Evolutionary conservation across 2,797 vertebrate species (phyloP).

Genomic region (Mico argentatus): DNA sequence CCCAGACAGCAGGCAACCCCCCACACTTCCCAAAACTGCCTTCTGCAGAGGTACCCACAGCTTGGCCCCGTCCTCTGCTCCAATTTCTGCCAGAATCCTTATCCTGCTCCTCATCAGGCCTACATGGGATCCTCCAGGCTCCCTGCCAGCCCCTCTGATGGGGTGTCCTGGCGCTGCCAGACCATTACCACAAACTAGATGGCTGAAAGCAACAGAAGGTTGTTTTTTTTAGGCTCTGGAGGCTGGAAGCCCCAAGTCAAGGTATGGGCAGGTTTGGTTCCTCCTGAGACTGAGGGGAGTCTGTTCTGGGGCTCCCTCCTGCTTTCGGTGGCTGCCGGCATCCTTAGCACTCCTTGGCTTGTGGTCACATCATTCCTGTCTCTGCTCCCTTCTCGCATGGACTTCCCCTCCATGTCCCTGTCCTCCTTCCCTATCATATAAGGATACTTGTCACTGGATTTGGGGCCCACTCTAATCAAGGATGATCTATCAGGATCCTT

Average conservation of each 20-base stretch:
- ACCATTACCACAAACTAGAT: not conserved
- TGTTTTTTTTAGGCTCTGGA: not conserved
- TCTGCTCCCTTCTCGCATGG: accelerated
- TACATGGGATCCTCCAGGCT: not conserved
- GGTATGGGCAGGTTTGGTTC: not conserved
- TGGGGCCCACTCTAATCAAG: not conserved
- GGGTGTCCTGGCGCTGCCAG: not conserved
- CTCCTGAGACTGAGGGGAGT: too few species aligned
- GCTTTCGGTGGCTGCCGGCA: not conserved
- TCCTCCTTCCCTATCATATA: not conserved
- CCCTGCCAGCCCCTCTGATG: accelerated
- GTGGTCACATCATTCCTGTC: accelerated
- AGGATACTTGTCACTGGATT: not conserved
- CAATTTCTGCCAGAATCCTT: not conserved
- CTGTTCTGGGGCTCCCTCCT: too few species aligned
- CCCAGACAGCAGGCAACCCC: not conserved
- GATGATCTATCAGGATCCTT: not conserved
- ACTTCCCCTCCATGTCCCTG: not conserved
- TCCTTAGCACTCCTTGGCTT: not conserved
- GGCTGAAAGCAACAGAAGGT: not conserved
- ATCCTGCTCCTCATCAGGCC: not conserved
- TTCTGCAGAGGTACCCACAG: not conserved
- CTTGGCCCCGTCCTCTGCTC: not conserved
- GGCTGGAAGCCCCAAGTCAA: not conserved
- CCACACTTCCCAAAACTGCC: not conserved